Base-by-base conservation (phyloP, 1,140 invertebrate genomes). In the Stenopsyche tienmushanensis region DNA sequence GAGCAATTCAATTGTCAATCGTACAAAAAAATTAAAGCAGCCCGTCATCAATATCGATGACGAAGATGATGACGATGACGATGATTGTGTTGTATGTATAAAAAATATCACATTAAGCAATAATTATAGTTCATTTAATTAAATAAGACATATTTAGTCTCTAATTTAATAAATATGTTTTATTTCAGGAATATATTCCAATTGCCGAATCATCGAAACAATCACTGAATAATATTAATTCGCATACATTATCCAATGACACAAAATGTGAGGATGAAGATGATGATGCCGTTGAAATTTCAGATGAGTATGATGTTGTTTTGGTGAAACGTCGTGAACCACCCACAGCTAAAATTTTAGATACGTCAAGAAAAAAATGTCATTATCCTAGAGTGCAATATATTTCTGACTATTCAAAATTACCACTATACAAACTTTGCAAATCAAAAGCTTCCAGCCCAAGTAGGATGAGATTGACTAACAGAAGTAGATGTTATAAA, bases 301-400 rank as follows among this genome's bases (percentile, higher is more conserved):
- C 53, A 13, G n/a, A 58, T 39, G 65, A 64, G n/a, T 65, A 63
- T 58, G 64, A 65, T 50, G 18, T 65, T 5, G 29, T 69, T 20
- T 7, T 58, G 44, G 29, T 69, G 8, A 69, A 69, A 29, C 34
- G 34, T 39, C 23, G 26, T 3, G 58, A 58, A 39, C 44, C 66
- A 42, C 13, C 42, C 1, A 1, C 13, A 24, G 63, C 47, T 26
- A 18, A 21, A 10, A 45, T 45, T 21, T 45, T 41, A 39, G 29
- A 57, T 57, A 57, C 53, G 2, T 57, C 53, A 8, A 42, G n/a
- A 59, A 45, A 59, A 59, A 59, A 45, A 8, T 17, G 1, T 2
- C 7, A 57, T 2, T 42, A 15, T 3, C 18, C 26, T 9, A 34
- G 17, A 7, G 10, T 21, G 7, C 3, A 24, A 25, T 49, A 49